Percentiles rank a stretch among this genome's conserved stretches.
Evolutionary conservation across 2,113 vertebrate genomes (phyloP).

Genomic region (Alligator sinensis): DNA sequence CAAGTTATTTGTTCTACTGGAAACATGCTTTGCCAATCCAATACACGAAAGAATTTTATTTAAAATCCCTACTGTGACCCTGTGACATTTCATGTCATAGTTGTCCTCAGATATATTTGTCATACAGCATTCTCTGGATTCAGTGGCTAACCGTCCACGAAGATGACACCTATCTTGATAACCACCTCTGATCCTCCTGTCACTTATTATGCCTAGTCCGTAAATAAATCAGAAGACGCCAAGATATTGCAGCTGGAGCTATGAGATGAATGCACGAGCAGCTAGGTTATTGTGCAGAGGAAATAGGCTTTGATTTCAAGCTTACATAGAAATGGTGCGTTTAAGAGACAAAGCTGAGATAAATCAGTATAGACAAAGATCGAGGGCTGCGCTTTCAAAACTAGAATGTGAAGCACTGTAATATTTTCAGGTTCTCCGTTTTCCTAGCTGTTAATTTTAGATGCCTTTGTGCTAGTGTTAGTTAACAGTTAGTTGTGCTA

Average conservation of each 20-base stretch:
- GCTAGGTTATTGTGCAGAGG: not conserved
- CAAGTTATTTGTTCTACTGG: not conserved
- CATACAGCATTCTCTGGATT: not conserved
- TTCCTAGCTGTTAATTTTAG: not conserved
- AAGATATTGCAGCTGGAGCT: constrained; percentile 26
- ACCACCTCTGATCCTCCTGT: constrained; percentile 60
- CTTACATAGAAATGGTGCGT: constrained; percentile 31
- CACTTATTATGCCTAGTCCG: constrained; percentile 27
- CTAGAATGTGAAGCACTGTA: not conserved
- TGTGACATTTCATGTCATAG: not conserved
- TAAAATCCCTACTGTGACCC: not conserved
- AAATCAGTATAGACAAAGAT: not conserved
- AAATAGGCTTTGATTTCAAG: constrained; percentile 37
- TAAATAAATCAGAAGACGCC: constrained; percentile 41
- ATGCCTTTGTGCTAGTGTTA: constrained; percentile 13
- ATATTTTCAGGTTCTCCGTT: not conserved
- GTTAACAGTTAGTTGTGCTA: not conserved
- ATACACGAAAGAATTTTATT: not conserved
- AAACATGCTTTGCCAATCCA: not conserved
- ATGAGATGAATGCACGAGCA: constrained; percentile 34
- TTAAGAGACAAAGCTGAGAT: constrained; percentile 42
- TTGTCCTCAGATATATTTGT: not conserved
- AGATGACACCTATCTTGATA: constrained; percentile 20
- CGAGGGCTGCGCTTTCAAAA: not conserved
- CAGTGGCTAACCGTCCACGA: not conserved